A percentile compares a stretch with the other conserved stretches of the same genome.
phyloP scores from a whole-genome alignment of 2,113 vertebrate species.

The Otus sunia region DNA sequence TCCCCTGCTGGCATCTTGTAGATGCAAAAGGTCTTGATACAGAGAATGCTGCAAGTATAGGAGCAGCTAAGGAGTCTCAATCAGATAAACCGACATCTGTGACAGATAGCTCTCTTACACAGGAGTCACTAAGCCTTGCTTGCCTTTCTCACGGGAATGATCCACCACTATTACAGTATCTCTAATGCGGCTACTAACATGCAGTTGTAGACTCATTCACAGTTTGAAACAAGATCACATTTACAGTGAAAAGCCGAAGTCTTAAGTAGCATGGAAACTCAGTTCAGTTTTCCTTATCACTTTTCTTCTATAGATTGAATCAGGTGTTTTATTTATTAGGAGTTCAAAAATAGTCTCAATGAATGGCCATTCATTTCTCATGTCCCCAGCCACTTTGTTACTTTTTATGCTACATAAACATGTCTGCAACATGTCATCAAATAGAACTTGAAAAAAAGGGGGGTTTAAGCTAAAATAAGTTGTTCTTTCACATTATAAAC shows the following conservation, averaged over 20 bases:
- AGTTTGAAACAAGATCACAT: conserved; percentile 83
- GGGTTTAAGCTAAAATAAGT: background rate
- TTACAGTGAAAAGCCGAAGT: conserved; percentile 78
- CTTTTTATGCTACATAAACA: background rate
- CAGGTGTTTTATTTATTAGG: conserved; percentile 70
- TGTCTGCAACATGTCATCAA: background rate
- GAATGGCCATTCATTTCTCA: conserved; percentile 49
- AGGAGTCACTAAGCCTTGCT: conserved; percentile 79
- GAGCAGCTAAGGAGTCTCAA: conserved; percentile 66
- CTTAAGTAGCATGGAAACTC: conserved; percentile 79
- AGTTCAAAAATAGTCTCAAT: conserved; percentile 56
- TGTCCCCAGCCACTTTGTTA: background rate
- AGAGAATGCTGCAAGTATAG: conserved; percentile 58
- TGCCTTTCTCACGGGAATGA: conserved; percentile 77
- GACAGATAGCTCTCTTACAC: conserved; percentile 77
- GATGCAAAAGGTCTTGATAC: conserved; percentile 61
- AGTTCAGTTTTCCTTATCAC: conserved; percentile 82
- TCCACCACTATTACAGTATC: conserved; percentile 73
- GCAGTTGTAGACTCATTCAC: conserved; percentile 73
- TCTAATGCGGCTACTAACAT: conserved; percentile 75
- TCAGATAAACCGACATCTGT: conserved; percentile 80
- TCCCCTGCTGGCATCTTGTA: conserved; percentile 62
- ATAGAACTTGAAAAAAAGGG: background rate
- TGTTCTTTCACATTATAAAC: background rate
- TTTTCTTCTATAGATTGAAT: conserved; percentile 67